These are phyloP conservation scores for Nemotelus nigrinus DNA, from an alignment of 2,888 invertebrate species.

Conservation along the genomic window DNA sequence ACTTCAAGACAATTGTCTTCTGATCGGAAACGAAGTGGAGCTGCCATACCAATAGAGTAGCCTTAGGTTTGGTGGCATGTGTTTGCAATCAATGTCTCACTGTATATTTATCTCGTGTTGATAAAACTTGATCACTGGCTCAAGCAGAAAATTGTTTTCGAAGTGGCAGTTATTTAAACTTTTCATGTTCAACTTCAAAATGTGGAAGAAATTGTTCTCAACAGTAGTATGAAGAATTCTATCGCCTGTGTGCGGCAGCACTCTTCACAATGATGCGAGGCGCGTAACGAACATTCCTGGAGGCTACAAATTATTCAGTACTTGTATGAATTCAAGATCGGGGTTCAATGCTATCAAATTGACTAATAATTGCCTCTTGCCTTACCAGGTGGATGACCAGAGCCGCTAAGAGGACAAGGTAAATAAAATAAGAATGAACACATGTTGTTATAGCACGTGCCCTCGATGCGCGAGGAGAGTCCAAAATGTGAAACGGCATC, in stretches of 20 bases:
- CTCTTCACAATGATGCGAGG: no score
- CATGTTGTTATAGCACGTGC: conserved; percentile 10
- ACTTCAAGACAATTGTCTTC: background rate
- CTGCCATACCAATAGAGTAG: no score
- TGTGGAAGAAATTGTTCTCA: no score
- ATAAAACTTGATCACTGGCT: no score
- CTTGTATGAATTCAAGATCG: conserved; percentile 5
- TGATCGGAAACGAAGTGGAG: background rate
- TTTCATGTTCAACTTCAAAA: background rate
- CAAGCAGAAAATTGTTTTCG: no score
- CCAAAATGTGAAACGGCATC: background rate
- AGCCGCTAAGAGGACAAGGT: background rate
- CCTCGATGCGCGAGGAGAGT: conserved; percentile 12
- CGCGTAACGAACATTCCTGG: background rate
- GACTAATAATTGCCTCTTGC: conserved; percentile 30
- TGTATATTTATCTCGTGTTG: no score
- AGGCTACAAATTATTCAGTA: conserved; percentile 17
- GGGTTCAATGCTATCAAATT: conserved; percentile 34
- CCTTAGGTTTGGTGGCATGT: no score
- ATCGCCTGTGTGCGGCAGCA: no score
- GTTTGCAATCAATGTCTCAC: no score
- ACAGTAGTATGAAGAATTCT: no score
- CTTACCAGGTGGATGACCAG: conserved; percentile 5
- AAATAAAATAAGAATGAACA: conserved; percentile 9
- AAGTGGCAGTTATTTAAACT: no score